These are phyloP conservation scores for Cassiopea xamachana DNA, from an alignment of 30 jellyfish, hydroid and myxozoan genomes.

Conservation along the genomic window DNA sequence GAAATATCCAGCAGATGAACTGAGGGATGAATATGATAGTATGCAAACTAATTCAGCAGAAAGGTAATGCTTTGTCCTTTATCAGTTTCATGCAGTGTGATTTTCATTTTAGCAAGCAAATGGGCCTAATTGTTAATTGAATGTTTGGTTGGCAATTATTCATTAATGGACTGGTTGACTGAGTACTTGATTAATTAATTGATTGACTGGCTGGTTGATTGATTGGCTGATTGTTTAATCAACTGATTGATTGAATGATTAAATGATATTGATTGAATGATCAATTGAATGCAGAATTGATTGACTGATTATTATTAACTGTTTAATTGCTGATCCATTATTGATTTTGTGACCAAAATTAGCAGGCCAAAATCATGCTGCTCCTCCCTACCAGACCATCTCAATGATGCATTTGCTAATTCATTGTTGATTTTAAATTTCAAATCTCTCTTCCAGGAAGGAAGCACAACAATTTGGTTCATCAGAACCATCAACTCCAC, in stretches of 20 bases:
- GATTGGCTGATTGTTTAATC: no score
- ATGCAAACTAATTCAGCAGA: neutral
- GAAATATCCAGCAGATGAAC: neutral
- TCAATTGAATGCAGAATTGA: neutral
- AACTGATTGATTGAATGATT: no score
- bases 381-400: no score
- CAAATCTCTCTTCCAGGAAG: neutral
- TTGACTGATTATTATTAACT: neutral
- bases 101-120: neutral
- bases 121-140: neutral
- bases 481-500: conserved; percentile 48
- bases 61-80: neutral
- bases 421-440: no score
- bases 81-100: neutral
- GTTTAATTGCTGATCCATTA: neutral
- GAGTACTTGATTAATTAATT: no score
- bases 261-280: no score
- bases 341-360: neutral
- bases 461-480: conserved; percentile 65
- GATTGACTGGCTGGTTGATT: no score
- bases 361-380: no score
- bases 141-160: neutral
- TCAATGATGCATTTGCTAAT: no score
- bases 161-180: no score
- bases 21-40: conserved; percentile 10